phyloP scores from a whole-genome alignment of 2,797 vertebrate species.

The Eidolon dupreanum region DNA sequence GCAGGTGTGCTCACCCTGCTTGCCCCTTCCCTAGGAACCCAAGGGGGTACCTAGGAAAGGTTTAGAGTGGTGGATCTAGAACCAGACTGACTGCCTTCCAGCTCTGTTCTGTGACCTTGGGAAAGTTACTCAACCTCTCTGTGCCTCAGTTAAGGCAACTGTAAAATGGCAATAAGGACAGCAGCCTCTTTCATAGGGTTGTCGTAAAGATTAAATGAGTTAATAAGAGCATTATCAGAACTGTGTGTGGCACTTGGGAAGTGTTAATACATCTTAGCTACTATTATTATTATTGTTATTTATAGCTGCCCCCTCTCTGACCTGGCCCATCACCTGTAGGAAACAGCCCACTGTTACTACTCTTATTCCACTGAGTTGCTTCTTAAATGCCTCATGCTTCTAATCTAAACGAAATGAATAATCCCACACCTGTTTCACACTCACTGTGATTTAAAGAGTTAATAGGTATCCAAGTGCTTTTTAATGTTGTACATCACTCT shows the following conservation, averaged over 20 bases:
- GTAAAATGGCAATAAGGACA: neutral
- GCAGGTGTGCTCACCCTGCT: neutral
- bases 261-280: neutral
- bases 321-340: neutral
- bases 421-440: neutral
- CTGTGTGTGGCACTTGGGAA: neutral
- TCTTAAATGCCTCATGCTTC: neutral
- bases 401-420: neutral
- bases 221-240: neutral
- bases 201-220: neutral
- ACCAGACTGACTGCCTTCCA: neutral
- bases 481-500: neutral
- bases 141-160: neutral
- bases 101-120: neutral
- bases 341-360: neutral
- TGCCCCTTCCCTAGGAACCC: neutral
- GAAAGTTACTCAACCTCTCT: neutral
- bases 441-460: neutral
- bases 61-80: neutral
- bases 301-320: neutral
- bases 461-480: neutral
- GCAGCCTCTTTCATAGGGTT: neutral
- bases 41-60: neutral
- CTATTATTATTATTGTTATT: neutral
- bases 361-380: neutral